Evolutionary conservation across 2,888 invertebrate genomes (phyloP).

Genomic region (Limenitis camilla): DNA sequence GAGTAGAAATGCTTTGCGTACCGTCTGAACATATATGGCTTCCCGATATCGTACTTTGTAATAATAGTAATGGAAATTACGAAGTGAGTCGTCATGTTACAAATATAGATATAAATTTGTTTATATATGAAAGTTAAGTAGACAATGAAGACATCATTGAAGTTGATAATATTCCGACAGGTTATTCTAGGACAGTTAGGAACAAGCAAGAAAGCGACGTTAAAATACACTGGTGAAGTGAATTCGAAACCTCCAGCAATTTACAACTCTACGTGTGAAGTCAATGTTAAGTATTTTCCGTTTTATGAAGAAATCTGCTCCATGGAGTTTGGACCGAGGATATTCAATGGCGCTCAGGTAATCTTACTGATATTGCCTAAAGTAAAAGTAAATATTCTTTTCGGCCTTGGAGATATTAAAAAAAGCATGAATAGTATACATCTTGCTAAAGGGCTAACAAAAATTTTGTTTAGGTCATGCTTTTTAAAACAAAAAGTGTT

Average conservation of each 20-base stretch:
- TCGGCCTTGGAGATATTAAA: too few species aligned
- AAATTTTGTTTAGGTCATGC: too few species aligned
- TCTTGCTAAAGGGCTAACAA: too few species aligned
- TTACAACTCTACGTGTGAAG: slow-evolving; percentile 92
- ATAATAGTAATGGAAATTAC: slow-evolving; percentile 94
- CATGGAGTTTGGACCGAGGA: slow-evolving; percentile 98
- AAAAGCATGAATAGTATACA: too few species aligned
- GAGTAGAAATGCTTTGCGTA: slow-evolving; percentile 92
- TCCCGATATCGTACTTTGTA: slow-evolving; percentile 95
- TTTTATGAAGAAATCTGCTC: slow-evolving; percentile 97
- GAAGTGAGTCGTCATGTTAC: slow-evolving; percentile 69
- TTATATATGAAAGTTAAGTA: neutral
- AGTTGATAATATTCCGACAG: slow-evolving; percentile 49
- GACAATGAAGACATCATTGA: neutral
- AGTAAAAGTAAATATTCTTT: too few species aligned
- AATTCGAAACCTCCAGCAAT: slow-evolving; percentile 98
- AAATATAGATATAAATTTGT: neutral
- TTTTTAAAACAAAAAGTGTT: too few species aligned
- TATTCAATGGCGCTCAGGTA: slow-evolving; percentile 92
- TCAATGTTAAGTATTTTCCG: slow-evolving; percentile 97
- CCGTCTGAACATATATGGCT: slow-evolving; percentile 98
- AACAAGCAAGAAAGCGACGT: slow-evolving; percentile 94
- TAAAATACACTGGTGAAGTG: slow-evolving; percentile 92
- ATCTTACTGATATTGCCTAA: too few species aligned
- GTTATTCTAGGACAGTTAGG: slow-evolving; percentile 96